These are phyloP conservation scores for Heteromyza rotundicornis DNA, from an alignment of 2,888 invertebrate genomes.

Conservation along the genomic window DNA sequence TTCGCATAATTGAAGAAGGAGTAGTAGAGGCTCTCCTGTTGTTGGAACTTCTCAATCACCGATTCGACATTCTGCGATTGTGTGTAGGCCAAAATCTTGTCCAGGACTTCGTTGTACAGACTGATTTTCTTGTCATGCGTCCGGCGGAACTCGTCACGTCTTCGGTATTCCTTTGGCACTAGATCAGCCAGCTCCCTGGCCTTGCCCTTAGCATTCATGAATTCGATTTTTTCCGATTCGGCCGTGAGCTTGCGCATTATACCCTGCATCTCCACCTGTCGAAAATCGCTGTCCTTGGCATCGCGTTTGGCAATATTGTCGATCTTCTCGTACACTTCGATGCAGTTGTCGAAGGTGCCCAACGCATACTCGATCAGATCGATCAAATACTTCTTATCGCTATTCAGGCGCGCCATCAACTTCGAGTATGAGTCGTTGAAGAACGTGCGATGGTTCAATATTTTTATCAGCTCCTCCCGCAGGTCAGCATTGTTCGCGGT, in stretches of 20 bases:
- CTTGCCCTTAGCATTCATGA: constrained; percentile 51
- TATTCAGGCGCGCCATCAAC: constrained; percentile 54
- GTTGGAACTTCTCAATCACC: constrained; percentile 57
- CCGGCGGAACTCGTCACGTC: constrained; percentile 52
- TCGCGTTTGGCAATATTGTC: constrained; percentile 48
- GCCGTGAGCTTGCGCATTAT: constrained; percentile 54
- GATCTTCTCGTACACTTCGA: constrained; percentile 57
- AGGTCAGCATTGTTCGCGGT: constrained; percentile 51
- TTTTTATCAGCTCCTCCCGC: constrained; percentile 49
- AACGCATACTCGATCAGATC: constrained; percentile 59
- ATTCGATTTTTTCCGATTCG: constrained; percentile 50
- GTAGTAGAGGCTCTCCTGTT: constrained; percentile 60
- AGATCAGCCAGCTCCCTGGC: constrained; percentile 48
- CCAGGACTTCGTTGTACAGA: constrained; percentile 53
- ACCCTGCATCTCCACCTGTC: constrained; percentile 56
- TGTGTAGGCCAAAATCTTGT: constrained; percentile 54
- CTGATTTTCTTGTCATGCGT: constrained; percentile 52
- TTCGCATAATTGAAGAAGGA: constrained; percentile 61
- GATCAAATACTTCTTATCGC: constrained; percentile 58
- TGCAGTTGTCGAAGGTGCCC: constrained; percentile 56
- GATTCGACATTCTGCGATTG: constrained; percentile 45
- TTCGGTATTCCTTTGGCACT: constrained; percentile 55
- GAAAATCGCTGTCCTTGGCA: constrained; percentile 47
- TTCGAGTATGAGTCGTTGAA: constrained; percentile 58
- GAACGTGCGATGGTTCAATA: constrained; percentile 51